Conservation (phyloP, 2,797 vertebrate genomes). For the Agapornis canus region DNA sequence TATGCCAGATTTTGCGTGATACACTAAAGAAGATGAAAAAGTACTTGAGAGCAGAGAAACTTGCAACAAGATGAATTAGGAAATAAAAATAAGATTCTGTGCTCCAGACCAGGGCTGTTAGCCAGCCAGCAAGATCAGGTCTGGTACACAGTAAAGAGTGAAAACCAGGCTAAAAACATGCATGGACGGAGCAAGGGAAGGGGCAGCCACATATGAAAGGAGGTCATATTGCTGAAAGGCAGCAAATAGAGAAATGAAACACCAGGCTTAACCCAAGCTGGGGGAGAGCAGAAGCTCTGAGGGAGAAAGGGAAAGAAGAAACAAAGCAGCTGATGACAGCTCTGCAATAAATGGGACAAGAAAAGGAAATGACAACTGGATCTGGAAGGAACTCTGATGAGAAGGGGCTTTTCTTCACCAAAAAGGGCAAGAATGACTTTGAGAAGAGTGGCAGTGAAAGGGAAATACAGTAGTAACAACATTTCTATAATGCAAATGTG, state of each 20-base stretch:
- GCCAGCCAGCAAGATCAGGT: background rate
- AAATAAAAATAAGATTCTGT: background rate
- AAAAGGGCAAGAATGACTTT: background rate
- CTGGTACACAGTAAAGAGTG: background rate
- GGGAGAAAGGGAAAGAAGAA: conserved; percentile 41
- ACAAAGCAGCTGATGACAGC: background rate
- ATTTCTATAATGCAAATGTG: background rate
- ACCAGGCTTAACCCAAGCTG: background rate
- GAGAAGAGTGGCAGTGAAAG: background rate
- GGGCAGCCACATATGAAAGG: background rate
- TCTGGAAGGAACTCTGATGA: conserved; percentile 22
- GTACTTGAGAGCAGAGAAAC: background rate
- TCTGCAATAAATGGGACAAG: background rate
- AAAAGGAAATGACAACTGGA: conserved; percentile 48
- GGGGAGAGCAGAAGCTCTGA: background rate
- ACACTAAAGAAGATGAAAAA: background rate
- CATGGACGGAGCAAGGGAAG: background rate
- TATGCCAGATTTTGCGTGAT: background rate
- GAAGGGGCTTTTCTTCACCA: background rate
- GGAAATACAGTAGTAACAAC: background rate
- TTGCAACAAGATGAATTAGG: background rate
- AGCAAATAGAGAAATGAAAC: conserved; percentile 38
- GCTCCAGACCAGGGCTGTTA: background rate
- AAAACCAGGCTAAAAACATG: background rate
- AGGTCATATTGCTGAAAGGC: background rate